A percentile compares a stretch with the other conserved stretches of the same genome.
These are phyloP conservation scores for Channallabes apus DNA, from an alignment of 2,797 vertebrate genomes.

Conservation along the genomic window DNA sequence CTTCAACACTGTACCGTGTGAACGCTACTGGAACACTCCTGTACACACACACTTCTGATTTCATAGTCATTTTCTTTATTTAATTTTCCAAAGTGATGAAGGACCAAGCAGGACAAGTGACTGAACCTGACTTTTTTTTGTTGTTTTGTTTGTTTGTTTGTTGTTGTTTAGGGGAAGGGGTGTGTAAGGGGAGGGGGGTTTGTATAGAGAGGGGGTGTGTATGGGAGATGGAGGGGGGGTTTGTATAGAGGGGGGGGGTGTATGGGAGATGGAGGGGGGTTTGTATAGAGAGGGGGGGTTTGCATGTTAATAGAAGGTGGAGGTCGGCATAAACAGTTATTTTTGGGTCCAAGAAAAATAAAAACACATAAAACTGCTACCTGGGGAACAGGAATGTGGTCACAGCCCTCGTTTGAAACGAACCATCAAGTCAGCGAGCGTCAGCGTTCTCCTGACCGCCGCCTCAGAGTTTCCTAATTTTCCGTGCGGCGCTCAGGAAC, in stretches of 20 bases:
- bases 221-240: background rate
- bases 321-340: background rate
- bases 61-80: background rate
- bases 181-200: background rate
- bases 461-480: conserved; percentile 54
- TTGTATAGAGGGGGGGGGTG: no score
- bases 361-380: background rate
- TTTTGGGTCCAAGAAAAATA: background rate
- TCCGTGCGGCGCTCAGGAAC: conserved; percentile 66
- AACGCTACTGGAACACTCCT: background rate
- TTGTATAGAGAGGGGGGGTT: no score
- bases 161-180: background rate
- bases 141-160: background rate
- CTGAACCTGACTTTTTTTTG: background rate
- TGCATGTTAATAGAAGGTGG: background rate
- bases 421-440: background rate
- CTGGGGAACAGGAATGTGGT: conserved; percentile 8
- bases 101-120: conserved; percentile 4
- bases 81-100: conserved; percentile 17
- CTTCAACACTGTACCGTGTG: background rate
- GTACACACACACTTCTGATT: background rate
- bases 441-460: conserved; percentile 42
- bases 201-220: background rate
- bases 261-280: no score
- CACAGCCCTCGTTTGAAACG: background rate